Base-by-base conservation (phyloP, 2,888 invertebrate species). In the Melinaea marsaeus region DNA sequence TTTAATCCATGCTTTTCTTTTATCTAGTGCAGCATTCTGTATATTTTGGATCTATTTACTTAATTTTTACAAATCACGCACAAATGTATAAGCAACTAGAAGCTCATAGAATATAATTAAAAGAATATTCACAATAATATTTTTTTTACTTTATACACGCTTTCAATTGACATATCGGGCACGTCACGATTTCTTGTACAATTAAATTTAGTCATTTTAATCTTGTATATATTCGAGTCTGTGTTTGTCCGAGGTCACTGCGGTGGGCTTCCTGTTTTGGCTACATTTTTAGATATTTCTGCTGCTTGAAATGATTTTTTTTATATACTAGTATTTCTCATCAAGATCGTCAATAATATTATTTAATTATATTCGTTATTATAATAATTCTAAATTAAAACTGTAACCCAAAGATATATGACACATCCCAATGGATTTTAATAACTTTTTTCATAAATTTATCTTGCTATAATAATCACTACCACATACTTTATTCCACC, bases 111-210 rank as follows among this genome's bases (percentile, higher is more conserved):
- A 64, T 60, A 55, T 62, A 60, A 63, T 42, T 55, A 62, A 63
- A 70, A 58, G 56, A 63, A 70, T 64, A 67, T 67, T 67, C 63
- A 65, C 65, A 69, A 69, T 69, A 70, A 66, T 75, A 79, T 75
- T 75, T 75, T n/a, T 80, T 83, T 81, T 70, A 83, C 80, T 87
- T 83, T 88, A 82, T 87, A 88, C 88, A 88, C 74, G 84, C 84
- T 78, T 82, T 85, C 86, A 89, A 90, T 90, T 90, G 90, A 90
- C 90, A 85, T 86, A 76, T 87, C 84, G 88, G 90, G 90, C 84
- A 79, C 84, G 83, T 89, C 85, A 76, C 84, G 71, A 71, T 79
- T 78, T 85, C 86, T 86, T 87, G 84, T 88, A 90, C 87, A 88
- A 84, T 84, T 84, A 86, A 75, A 68, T 79, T 77, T 78, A 80